These are phyloP conservation scores for Papilio glaucus DNA, from an alignment of 1,140 invertebrate genomes.

Conservation along the genomic window DNA sequence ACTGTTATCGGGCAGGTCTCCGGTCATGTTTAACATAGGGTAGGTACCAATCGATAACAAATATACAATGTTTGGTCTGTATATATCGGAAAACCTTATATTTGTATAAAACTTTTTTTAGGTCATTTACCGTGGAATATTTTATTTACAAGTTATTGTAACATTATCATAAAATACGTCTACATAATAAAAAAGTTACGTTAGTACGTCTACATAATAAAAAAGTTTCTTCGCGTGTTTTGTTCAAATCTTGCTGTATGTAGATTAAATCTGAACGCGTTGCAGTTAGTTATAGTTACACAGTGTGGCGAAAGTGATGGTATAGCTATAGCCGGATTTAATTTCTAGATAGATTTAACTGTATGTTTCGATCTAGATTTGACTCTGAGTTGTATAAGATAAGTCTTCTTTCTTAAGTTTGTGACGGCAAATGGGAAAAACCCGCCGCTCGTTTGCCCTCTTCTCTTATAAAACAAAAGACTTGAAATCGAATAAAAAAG, in stretches of 20 bases:
- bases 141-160: not conserved
- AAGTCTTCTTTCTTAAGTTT: no score
- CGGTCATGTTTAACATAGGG: constrained; percentile 36
- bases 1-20: constrained; percentile 35
- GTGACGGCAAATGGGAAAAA: no score
- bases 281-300: not conserved
- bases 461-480: no score
- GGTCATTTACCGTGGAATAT: constrained; percentile 6
- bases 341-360: no score
- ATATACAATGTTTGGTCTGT: constrained; percentile 27
- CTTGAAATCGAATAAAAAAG: no score
- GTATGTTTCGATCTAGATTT: no score
- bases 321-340: no score
- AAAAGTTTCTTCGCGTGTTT: not conserved
- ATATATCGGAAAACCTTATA: constrained; percentile 7
- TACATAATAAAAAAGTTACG: constrained; percentile 3
- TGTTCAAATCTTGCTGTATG: not conserved
- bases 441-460: no score
- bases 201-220: no score
- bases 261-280: not conserved
- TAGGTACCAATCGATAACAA: constrained; percentile 33
- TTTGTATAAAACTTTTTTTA: constrained; percentile 15
- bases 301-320: not conserved
- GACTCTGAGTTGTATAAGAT: no score
- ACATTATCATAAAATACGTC: not conserved